Evolutionary conservation across 2,888 invertebrate genomes (phyloP), one percentile per base, ranked within the genome.

Genomic region (Heteropelma amictum): DNA sequence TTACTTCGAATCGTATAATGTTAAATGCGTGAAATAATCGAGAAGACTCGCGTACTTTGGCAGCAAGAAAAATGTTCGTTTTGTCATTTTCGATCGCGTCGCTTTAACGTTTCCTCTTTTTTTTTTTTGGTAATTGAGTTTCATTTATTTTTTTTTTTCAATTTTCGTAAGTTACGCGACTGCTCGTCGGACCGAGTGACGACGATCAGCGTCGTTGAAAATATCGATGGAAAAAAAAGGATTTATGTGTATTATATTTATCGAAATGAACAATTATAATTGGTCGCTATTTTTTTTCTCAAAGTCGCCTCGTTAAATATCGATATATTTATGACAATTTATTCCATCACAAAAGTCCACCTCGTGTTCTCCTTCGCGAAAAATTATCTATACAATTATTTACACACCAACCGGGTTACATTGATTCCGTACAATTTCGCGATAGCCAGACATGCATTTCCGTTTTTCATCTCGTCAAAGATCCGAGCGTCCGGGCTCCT

Each of bases 301-400:
- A 26, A 47, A 23, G 35, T 12, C 26, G 28, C 5, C 23, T 56
- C 35, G 56, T 19, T 19, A 42, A 10, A 21, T 35, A 38, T 38
- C 7, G 7, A 38, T 38, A 12, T 38, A 12, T 38, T 12, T 38
- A 1, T n/a, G 67, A 56, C 47, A 67, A 67, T 56, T 67, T 45
- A 35, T 56, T 56, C 35, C 45, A 35, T 71, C 72, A 73, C 80
- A 78, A 64, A 81, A 77, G 81, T 42, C 60, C 30, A 63, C 51
- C 14, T 72, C 71, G 45, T 74, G 35, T 3, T 33, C 67, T 23
- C 6, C 58, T 45, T 70, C 67, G 60, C 70, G 67, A 67, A 33
- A 77, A 72, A 76, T 83, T 68, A 80, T 80, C 85, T 87, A 86
- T 87, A 87, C 86, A 87, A 83, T 81, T 87, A 87, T 87, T 79